Conservation (phyloP, 1,140 invertebrate species). For the Trachymyrmex septentrionalis region DNA sequence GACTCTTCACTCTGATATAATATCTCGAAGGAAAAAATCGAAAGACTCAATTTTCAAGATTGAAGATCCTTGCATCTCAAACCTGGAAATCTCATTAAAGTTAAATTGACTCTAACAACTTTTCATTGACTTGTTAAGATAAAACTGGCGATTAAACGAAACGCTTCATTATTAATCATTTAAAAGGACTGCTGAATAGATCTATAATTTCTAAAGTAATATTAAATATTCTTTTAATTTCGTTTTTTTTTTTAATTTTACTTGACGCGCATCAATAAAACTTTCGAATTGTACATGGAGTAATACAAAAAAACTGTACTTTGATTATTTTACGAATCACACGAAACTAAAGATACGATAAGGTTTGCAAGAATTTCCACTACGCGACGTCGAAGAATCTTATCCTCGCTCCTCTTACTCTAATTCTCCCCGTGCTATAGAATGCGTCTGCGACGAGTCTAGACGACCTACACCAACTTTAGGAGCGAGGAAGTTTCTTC, state of each 20-base stretch:
- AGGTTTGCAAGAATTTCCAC: conserved; percentile 54
- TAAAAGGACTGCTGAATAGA: not conserved
- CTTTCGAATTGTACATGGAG: not conserved
- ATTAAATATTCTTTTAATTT: conserved; percentile 67
- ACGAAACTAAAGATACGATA: not conserved
- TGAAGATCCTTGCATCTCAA: conserved; percentile 13
- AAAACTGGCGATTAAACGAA: not conserved
- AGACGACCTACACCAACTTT: conserved; percentile 75
- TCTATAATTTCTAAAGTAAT: conserved; percentile 19
- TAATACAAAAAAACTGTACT: conserved; percentile 2
- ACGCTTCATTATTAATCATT: conserved; percentile 17
- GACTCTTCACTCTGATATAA: conserved; percentile 35
- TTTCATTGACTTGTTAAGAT: conserved; percentile 19
- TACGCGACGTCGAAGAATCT: conserved; percentile 22
- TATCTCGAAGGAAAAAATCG: conserved; percentile 18
- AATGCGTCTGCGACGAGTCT: conserved; percentile 73
- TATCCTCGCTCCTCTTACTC: conserved; percentile 65
- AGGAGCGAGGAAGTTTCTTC: conserved; percentile 48
- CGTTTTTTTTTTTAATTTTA: conserved; percentile 73
- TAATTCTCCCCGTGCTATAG: conserved; percentile 52
- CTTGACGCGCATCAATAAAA: not conserved
- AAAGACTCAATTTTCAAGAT: conserved; percentile 32
- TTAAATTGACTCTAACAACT: conserved; percentile 27
- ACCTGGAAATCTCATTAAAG: not conserved
- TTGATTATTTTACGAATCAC: conserved; percentile 24